These are phyloP conservation scores for Phymorhynchus buccinoides DNA, from an alignment of 1,140 invertebrate genomes.

Conservation along the genomic window DNA sequence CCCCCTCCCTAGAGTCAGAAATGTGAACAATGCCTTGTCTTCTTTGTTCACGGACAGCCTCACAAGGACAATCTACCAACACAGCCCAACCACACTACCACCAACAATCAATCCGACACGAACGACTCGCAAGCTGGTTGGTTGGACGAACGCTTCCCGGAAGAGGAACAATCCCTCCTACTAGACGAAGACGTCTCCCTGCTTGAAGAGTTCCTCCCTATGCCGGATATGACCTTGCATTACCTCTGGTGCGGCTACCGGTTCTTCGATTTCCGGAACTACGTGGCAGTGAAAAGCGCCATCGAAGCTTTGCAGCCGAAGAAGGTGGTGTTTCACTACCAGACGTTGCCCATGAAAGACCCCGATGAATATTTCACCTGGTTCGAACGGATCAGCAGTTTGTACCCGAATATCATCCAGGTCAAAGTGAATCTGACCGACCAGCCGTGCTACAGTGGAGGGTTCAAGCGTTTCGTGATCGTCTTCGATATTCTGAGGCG, in stretches of 20 bases:
- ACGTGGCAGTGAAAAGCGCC: constrained; percentile 31
- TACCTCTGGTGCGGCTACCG: constrained; percentile 39
- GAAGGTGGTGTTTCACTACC: constrained; percentile 30
- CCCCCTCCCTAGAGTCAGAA: background rate
- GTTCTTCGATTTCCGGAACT: constrained; percentile 36
- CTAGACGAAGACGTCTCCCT: background rate
- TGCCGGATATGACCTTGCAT: constrained; percentile 27
- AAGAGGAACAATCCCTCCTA: background rate
- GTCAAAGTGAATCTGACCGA: background rate
- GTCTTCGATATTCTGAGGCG: constrained; percentile 22
- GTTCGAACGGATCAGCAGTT: constrained; percentile 1
- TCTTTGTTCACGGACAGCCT: background rate
- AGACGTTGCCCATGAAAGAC: constrained; percentile 19
- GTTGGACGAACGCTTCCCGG: background rate
- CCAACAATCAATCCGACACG: background rate
- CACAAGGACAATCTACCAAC: background rate
- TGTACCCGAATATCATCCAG: constrained; percentile 21
- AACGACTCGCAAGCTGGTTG: no score
- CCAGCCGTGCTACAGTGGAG: background rate
- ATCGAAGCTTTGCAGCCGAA: constrained; percentile 21
- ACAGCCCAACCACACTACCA: no score
- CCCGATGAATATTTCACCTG: constrained; percentile 33
- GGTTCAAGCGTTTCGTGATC: constrained; percentile 14
- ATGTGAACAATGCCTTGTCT: background rate
- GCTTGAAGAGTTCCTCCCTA: background rate